phyloP scores from a whole-genome alignment of 2,797 vertebrate species.

The Steatocranus sp. region DNA sequence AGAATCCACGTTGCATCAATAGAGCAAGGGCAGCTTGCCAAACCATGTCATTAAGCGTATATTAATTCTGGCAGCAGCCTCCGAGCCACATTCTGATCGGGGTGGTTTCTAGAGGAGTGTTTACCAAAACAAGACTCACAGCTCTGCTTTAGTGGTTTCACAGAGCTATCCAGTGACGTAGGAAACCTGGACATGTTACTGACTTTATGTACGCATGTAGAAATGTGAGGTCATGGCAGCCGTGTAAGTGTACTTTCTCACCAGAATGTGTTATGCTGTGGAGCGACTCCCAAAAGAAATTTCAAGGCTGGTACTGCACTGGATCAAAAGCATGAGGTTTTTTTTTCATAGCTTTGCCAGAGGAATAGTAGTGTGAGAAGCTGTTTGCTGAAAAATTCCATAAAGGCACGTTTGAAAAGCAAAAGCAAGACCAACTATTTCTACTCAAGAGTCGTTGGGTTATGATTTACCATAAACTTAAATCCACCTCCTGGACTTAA shows the following conservation, averaged over 20 bases:
- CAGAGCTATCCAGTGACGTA: slow-evolving; percentile 68
- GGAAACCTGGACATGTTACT: slow-evolving; percentile 45
- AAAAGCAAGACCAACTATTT: neutral
- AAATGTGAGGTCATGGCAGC: slow-evolving; percentile 55
- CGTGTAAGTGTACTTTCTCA: slow-evolving; percentile 54
- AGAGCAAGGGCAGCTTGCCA: slow-evolving; percentile 59
- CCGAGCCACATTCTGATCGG: slow-evolving; percentile 64
- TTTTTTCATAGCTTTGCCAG: neutral
- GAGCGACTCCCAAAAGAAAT: slow-evolving; percentile 33
- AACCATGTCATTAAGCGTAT: slow-evolving; percentile 73
- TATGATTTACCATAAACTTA: neutral
- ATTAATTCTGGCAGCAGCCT: slow-evolving; percentile 72
- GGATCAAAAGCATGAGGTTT: neutral
- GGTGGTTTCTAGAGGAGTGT: slow-evolving; percentile 72
- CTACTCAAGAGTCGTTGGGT: neutral
- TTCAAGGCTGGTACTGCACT: slow-evolving; percentile 19
- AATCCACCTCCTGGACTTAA: slow-evolving; percentile 16
- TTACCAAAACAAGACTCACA: slow-evolving; percentile 72
- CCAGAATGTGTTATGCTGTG: slow-evolving; percentile 32
- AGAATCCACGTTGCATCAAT: slow-evolving; percentile 70
- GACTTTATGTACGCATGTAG: slow-evolving; percentile 46
- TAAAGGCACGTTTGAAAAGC: neutral
- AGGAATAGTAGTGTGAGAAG: slow-evolving; percentile 3
- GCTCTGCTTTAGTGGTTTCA: slow-evolving; percentile 63
- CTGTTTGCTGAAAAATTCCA: neutral